These are phyloP conservation scores for Abrostola tripartita DNA, from an alignment of 2,888 invertebrate species.

Conservation along the genomic window DNA sequence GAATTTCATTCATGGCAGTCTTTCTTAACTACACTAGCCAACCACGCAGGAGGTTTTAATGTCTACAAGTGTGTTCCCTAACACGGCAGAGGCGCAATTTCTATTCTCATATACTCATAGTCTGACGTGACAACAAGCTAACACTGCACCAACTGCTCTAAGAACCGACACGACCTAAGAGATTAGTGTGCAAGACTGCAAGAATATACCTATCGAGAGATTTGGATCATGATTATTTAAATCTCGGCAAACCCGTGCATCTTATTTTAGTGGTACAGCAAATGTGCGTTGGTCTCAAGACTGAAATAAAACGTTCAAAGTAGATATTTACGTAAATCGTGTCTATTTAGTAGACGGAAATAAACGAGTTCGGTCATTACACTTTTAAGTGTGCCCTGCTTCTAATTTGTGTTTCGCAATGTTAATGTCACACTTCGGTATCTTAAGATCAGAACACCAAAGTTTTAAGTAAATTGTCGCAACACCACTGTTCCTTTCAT, in stretches of 20 bases:
- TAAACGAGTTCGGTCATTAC: conserved; percentile 28
- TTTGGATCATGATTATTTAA: conserved; percentile 17
- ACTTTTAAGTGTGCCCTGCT: conserved; percentile 20
- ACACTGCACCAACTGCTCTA: too few species aligned
- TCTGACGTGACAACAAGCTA: too few species aligned
- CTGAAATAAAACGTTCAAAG: conserved; percentile 30
- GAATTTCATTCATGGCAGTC: too few species aligned
- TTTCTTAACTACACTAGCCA: too few species aligned
- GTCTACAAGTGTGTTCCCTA: too few species aligned
- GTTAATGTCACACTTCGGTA: neutral
- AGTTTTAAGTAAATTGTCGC: too few species aligned
- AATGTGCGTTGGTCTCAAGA: conserved; percentile 43
- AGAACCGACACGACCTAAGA: too few species aligned
- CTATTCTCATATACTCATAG: too few species aligned
- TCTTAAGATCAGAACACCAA: neutral
- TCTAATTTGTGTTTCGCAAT: conserved; percentile 2
- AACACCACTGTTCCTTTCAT: too few species aligned
- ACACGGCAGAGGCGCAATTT: too few species aligned
- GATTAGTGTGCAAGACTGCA: too few species aligned
- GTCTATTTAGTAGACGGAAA: conserved; percentile 21
- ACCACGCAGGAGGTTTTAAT: too few species aligned
- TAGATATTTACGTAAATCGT: conserved; percentile 7
- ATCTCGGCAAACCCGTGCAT: conserved; percentile 38
- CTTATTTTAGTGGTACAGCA: conserved; percentile 27
- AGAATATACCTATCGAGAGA: neutral